phyloP scores from a whole-genome alignment of 1,140 invertebrate genomes.

The Neodiprion pinetum region DNA sequence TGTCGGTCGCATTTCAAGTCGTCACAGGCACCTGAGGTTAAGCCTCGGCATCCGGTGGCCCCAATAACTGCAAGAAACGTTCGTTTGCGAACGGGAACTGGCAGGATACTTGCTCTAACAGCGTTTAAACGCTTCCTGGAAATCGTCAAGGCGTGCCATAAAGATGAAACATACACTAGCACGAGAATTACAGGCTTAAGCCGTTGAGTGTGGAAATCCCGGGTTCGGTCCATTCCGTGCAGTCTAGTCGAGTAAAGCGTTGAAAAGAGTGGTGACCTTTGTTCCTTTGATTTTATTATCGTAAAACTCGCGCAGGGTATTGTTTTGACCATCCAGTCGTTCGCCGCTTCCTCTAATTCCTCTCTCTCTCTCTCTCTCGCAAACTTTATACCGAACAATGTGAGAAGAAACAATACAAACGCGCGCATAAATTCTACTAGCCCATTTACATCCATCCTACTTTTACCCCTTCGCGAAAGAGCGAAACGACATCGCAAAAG shows the following conservation, averaged over 20 bases:
- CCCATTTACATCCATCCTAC: no score
- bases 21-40: background rate
- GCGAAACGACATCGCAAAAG: no score
- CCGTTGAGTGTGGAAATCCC: background rate
- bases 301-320: background rate
- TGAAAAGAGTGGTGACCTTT: background rate
- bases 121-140: slow-evolving; percentile 7
- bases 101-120: background rate
- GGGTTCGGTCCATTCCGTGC: background rate
- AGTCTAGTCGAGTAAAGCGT: background rate
- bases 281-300: background rate
- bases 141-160: background rate
- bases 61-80: background rate
- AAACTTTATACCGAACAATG: background rate
- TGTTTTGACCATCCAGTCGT: background rate
- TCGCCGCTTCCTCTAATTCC: background rate
- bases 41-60: slow-evolving; percentile 9
- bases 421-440: no score
- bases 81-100: background rate
- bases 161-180: background rate
- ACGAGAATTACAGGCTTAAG: no score
- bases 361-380: background rate
- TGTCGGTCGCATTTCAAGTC: background rate
- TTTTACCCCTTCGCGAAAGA: no score
- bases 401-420: no score